phyloP scores from a whole-genome alignment of 2,888 invertebrate genomes.

The Tetragonisca angustula region DNA sequence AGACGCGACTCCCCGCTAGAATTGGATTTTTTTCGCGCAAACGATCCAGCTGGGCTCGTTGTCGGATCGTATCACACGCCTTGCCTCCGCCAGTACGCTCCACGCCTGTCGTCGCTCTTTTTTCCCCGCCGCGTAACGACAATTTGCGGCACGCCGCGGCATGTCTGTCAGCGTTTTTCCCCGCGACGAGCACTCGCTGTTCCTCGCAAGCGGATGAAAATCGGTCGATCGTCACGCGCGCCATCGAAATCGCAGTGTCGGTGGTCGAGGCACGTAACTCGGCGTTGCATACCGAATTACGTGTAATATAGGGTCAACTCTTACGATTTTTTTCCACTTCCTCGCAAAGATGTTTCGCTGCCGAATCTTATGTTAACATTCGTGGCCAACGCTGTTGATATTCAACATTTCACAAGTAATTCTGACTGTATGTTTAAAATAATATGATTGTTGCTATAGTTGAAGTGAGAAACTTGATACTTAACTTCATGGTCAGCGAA shows the following conservation, averaged over 20 bases:
- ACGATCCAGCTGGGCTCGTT: conserved; percentile 34
- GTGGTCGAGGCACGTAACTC: neutral
- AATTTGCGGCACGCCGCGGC: conserved; percentile 34
- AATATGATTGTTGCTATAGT: too few relatives aligned
- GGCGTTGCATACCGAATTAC: neutral
- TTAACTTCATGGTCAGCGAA: too few relatives aligned
- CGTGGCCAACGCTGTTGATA: too few relatives aligned
- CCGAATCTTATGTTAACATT: too few relatives aligned
- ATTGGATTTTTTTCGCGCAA: conserved; percentile 20
- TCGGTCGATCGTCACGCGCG: neutral
- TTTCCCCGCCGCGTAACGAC: conserved; percentile 18
- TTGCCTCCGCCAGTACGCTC: too few relatives aligned
- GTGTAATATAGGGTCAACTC: neutral
- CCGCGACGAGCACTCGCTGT: neutral
- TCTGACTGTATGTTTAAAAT: too few relatives aligned
- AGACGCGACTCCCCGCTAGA: neutral
- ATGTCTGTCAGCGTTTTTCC: conserved; percentile 31
- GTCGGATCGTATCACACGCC: conserved; percentile 24
- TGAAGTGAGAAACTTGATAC: too few relatives aligned
- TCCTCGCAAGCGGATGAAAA: conserved; percentile 11
- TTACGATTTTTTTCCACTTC: too few relatives aligned
- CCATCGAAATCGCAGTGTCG: neutral
- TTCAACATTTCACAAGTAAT: too few relatives aligned
- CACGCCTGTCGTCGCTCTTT: conserved; percentile 20
- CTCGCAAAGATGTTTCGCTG: too few relatives aligned